Evolutionary conservation across 2,888 invertebrate genomes (phyloP).

Genomic region (Eumacrocentrus americanus): DNA sequence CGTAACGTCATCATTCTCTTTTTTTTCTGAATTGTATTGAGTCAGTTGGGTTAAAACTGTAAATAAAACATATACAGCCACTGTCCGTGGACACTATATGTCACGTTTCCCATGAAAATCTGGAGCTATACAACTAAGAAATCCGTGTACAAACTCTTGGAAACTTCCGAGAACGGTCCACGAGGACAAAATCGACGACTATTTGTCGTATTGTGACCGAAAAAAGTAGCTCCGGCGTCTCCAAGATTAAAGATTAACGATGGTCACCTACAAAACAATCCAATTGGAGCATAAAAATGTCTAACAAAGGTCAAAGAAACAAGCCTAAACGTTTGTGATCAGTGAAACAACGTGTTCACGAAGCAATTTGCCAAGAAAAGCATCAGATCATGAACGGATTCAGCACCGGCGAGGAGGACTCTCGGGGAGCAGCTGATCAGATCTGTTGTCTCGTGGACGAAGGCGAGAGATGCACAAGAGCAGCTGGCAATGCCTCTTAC

Average conservation of each 20-base stretch:
- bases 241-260: neutral
- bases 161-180: too few species aligned
- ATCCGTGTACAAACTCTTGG: neutral
- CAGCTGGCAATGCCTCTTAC: slow-evolving; percentile 94
- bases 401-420: slow-evolving; percentile 90
- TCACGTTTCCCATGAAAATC: too few species aligned
- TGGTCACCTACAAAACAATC: neutral
- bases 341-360: neutral
- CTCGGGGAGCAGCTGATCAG: slow-evolving; percentile 85
- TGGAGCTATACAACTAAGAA: neutral
- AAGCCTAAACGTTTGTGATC: neutral
- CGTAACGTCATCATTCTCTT: neutral
- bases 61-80: slow-evolving; percentile 7
- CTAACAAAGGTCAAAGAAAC: too few species aligned
- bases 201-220: neutral
- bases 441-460: slow-evolving; percentile 93
- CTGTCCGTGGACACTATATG: neutral
- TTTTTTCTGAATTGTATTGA: neutral
- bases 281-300: neutral
- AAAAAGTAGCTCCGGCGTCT: neutral
- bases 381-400: slow-evolving; percentile 79
- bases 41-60: too few species aligned
- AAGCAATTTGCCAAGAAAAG: neutral
- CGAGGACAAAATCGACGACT: too few species aligned
- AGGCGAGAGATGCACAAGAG: slow-evolving; percentile 82